A percentile compares a stretch with the other conserved stretches of the same genome.
These are phyloP conservation scores for Pampusana beccarii DNA, from an alignment of 2,113 vertebrate species.

Conservation along the genomic window DNA sequence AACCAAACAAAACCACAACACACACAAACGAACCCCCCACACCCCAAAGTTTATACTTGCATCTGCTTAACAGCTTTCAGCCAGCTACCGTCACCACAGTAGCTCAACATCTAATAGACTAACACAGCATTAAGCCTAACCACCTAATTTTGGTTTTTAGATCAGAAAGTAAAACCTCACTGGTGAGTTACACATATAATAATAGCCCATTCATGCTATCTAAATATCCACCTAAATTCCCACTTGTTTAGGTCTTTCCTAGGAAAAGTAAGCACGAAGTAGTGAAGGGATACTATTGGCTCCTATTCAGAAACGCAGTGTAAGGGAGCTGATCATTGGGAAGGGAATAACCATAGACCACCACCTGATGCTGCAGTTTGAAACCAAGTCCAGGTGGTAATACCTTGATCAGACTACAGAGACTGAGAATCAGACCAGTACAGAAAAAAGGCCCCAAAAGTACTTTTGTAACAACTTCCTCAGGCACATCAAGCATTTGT, in stretches of 20 bases:
- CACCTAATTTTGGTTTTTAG: background rate
- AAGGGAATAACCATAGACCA: background rate
- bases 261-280: background rate
- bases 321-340: background rate
- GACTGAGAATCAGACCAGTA: background rate
- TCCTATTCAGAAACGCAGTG: background rate
- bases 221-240: background rate
- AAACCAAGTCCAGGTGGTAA: background rate
- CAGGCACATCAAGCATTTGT: background rate
- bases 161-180: background rate
- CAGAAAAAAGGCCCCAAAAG: background rate
- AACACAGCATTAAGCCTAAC: background rate
- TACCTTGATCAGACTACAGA: background rate
- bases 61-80: background rate
- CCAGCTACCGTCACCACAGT: background rate
- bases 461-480: background rate
- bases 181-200: background rate
- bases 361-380: rapidly evolving
- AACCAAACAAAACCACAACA: too few species aligned
- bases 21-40: too few species aligned
- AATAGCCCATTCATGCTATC: background rate
- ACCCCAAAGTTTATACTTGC: background rate
- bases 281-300: background rate
- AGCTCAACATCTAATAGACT: background rate
- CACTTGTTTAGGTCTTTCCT: background rate